Evolutionary conservation across 2,888 invertebrate species (phyloP).

Genomic region (Caenorhabditis zanzibari): DNA sequence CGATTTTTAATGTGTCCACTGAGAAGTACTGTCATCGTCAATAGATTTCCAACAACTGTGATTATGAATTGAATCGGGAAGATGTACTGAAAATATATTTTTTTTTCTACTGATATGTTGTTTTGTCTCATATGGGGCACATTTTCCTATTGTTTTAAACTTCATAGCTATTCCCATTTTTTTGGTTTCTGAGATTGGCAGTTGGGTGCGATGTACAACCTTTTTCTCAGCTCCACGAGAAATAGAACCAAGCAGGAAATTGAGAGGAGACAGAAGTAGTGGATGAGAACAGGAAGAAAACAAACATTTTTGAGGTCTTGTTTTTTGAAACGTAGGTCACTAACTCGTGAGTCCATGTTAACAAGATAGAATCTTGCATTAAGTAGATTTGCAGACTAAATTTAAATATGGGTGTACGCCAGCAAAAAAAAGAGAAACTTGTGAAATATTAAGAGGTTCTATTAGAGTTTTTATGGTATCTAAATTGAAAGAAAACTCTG

Average conservation of each 20-base stretch:
- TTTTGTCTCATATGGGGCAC: conserved; percentile 12
- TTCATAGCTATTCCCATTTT: not conserved
- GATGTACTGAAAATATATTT: conserved; percentile 65
- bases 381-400: conserved; percentile 10
- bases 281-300: conserved; percentile 60
- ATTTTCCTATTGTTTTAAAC: not conserved
- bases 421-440: too few species aligned
- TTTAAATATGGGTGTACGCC: not conserved
- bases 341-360: conserved; percentile 29
- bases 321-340: conserved; percentile 26
- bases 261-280: conserved; percentile 23
- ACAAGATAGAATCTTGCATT: conserved; percentile 9
- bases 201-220: not conserved
- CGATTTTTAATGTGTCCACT: conserved; percentile 75
- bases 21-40: conserved; percentile 79
- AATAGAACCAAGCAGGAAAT: conserved; percentile 48
- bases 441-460: too few species aligned
- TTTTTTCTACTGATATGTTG: too few species aligned
- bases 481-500: too few species aligned
- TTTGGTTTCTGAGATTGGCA: conserved; percentile 40
- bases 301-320: conserved; percentile 53
- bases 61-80: conserved; percentile 81
- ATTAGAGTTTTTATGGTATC: too few species aligned
- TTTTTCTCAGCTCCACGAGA: conserved; percentile 30
- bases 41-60: conserved; percentile 79